These are phyloP conservation scores for Ashinkailepas kermadecensis DNA, from an alignment of 2,888 invertebrate genomes.

Conservation along the genomic window DNA sequence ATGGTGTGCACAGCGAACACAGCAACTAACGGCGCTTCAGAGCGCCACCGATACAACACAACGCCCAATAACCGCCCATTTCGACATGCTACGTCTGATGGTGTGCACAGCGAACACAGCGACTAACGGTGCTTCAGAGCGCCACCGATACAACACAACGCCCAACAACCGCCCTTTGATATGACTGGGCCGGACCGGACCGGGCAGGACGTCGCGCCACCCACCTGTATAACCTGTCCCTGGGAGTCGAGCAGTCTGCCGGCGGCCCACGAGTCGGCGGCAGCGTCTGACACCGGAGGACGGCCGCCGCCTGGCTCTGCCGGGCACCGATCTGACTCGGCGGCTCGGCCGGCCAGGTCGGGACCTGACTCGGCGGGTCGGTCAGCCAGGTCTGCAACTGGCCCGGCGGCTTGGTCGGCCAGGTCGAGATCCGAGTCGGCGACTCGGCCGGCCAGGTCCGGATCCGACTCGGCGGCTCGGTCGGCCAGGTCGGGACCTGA, in stretches of 20 bases:
- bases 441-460: not conserved
- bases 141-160: too few relatives aligned
- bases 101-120: too few relatives aligned
- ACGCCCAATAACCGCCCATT: too few relatives aligned
- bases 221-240: not conserved
- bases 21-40: too few relatives aligned
- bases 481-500: not conserved
- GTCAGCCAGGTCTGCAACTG: not conserved
- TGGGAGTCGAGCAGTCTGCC: not conserved
- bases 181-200: too few relatives aligned
- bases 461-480: not conserved
- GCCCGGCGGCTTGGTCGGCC: not conserved
- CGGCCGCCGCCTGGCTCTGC: too few relatives aligned
- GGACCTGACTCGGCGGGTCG: not conserved
- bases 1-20: too few relatives aligned
- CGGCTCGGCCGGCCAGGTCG: not conserved
- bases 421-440: not conserved
- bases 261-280: not conserved
- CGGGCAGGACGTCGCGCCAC: not conserved
- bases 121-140: too few relatives aligned
- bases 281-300: not conserved
- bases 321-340: too few relatives aligned
- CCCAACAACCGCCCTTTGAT: too few relatives aligned
- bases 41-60: too few relatives aligned
- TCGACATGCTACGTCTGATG: too few relatives aligned